Evolutionary conservation across 2,797 vertebrate genomes (phyloP), one percentile per base, ranked within the genome.

Genomic region (Darevskia nairensis): DNA sequence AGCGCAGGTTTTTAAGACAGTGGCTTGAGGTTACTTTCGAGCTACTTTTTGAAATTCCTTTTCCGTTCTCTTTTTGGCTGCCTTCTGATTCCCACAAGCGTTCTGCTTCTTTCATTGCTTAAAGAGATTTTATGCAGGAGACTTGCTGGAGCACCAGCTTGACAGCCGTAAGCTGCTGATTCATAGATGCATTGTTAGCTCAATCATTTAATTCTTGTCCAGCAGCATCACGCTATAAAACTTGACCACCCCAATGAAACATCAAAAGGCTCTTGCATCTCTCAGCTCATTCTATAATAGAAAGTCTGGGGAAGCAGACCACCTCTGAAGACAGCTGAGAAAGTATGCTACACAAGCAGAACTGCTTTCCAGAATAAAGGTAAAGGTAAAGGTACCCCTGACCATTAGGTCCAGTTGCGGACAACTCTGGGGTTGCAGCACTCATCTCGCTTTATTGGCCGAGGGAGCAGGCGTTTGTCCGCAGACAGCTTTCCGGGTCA

Each of bases 181-280:
- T 35, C 82, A 84, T 61, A 27, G n/a, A 50, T 8, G n/a, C 1
- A 2, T 27, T 72, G 46, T 72, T 55, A 72, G 50, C 50, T 59
- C 55, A n/a, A 84, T 55, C 41, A 84, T 59, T 72, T 84, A 84
- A 72, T 84, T 84, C 69, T 84, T n/a, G n/a, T 74, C 69, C n/a
- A 74, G 69, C 68, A 72, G 9, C 3, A 25, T 72, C 69, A 72
- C 9, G 69, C 69, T 71, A 72, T 84, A 84, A 84, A 72, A 74
- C 44, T 0, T 84, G 69, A 35, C 68, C 82, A 74, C 61, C 69
- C 68, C 82, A 72, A 84, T 72, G 82, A 74, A 44, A 84, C 44
- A 68, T 84, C 44, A 72, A 74, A 84, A n/a, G 39, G 21, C 61
- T 64, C 61, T 64, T 23, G 61, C 61, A 55, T 55, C 35, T 66